Evolutionary conservation across 2,888 invertebrate genomes (phyloP), one percentile per base, ranked within the genome.

Genomic region (Orthosia gothica): DNA sequence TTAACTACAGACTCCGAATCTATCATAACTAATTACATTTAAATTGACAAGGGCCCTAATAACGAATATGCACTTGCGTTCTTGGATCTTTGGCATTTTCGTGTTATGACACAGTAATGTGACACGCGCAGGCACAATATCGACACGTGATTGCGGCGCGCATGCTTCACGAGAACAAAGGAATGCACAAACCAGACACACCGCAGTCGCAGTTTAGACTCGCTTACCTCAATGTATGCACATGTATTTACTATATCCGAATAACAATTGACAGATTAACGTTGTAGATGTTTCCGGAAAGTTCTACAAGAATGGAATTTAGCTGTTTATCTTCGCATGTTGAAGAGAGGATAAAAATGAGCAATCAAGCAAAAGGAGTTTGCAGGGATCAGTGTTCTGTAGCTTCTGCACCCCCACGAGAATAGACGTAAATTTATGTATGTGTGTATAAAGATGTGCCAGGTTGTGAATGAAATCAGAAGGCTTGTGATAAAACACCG

Each of bases 151-250:
- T 78, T 86, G 79, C 50, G 82, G 77, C 73, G 72, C 67, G 70
- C 78, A 77, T 81, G 85, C 79, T 77, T 71, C 81, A 63, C 67
- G 74, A 83, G 86, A 86, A 87, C 86, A 87, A 87, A 86, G 86
- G 80, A 87, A 86, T 81, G 84, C 74, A 77, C 71, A 78, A 83
- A 82, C 74, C 74, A 79, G 79, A 81, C 68, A 80, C 76, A 78
- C 65, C 70, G 67, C 57, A 63, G 69, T 63, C 70, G 67, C 57
- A 63, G 69, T 63, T 83, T 66, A 79, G 66, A 72, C 57, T 49
- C 49, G 59, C 20, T 49, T 57, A 82, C 65, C 52, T 63, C 58
- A 73, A 85, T 79, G 50, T 71, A 70, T 81, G 63, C 78, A 79
- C 74, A 76, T 76, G 74, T 58, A 73, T 78, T 76, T 57, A 50